These are phyloP conservation scores for Pantherophis alleghaniensis DNA, from an alignment of 2,797 vertebrate species.

Conservation along the genomic window DNA sequence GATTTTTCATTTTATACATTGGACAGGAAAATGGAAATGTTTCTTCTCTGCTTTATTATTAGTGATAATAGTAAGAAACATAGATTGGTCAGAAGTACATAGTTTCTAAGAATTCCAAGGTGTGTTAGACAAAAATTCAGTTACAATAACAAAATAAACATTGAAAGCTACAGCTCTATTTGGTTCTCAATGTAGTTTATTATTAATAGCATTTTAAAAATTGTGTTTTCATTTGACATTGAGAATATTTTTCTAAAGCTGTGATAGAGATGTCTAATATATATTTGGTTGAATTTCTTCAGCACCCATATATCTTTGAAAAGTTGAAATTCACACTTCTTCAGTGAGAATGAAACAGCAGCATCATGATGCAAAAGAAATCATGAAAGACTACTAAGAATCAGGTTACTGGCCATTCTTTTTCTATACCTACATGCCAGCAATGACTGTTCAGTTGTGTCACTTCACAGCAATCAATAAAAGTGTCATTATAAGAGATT, in stretches of 20 bases:
- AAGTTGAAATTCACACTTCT: background rate
- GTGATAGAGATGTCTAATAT: background rate
- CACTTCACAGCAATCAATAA: background rate
- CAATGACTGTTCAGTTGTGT: background rate
- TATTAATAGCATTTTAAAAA: background rate
- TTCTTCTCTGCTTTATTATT: background rate
- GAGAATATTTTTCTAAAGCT: background rate
- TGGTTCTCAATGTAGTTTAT: rapidly evolving
- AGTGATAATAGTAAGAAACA: background rate
- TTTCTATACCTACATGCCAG: background rate
- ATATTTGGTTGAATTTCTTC: background rate
- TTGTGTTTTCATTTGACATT: background rate
- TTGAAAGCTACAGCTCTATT: background rate
- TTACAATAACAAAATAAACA: background rate
- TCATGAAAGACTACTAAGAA: background rate
- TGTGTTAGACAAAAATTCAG: background rate
- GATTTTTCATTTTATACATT: rapidly evolving
- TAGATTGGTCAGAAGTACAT: rapidly evolving
- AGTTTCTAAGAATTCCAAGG: background rate
- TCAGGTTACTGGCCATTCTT: background rate
- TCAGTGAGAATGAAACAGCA: background rate
- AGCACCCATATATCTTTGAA: background rate
- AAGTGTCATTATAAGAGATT: background rate
- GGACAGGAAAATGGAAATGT: background rate
- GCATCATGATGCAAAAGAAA: background rate